Base-by-base conservation (phyloP, 1,140 invertebrate species). In the Orchesella cincta region DNA sequence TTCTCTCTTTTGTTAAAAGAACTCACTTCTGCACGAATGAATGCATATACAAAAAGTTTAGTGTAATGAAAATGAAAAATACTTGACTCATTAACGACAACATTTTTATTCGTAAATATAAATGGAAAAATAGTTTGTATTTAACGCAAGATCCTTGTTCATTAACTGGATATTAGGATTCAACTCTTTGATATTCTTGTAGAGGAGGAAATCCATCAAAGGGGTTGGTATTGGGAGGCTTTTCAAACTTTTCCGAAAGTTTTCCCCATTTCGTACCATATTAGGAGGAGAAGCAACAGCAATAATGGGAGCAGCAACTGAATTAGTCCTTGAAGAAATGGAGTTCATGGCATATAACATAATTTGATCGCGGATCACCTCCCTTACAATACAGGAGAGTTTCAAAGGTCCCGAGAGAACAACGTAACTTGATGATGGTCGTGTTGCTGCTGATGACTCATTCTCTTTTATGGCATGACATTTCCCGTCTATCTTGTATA, bases 401-500 rank as follows among this genome's bases (percentile, higher is more conserved):
- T 29, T 67, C 28, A 67, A 67, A 67, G 62, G 62, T 31, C 62
- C 62, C 62, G 33, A 8, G 62, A 67, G 62, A 67, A 33, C 31
- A 3, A 67, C 62, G 31, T 67, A 67, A 33, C 62, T 67, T 18
- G 52, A 57, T n/a, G 52, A 26, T 46, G 39, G 39, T 46, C 52
- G 23, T 67, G 28, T 67, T 67, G 28, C 8, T 57, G 52, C 5
- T 57, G 62, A 67, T 67, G 31, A 33, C 28, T 67, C 62, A 67
- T 67, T 67, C n/a, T 67, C 62, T 67, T 67, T 67, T 67, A 67
- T 67, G 62, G 29, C 62, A 33, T 67, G 31, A 31, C 62, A 29
- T 33, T 67, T 67, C 33, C 31, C 62, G 5, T 33, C 3, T 8
- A 67, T 67, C 62, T 33, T 67, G 29, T 12, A 33, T 29, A 67